Conservation (phyloP, 2,888 invertebrate species). For the Phania funesta region DNA sequence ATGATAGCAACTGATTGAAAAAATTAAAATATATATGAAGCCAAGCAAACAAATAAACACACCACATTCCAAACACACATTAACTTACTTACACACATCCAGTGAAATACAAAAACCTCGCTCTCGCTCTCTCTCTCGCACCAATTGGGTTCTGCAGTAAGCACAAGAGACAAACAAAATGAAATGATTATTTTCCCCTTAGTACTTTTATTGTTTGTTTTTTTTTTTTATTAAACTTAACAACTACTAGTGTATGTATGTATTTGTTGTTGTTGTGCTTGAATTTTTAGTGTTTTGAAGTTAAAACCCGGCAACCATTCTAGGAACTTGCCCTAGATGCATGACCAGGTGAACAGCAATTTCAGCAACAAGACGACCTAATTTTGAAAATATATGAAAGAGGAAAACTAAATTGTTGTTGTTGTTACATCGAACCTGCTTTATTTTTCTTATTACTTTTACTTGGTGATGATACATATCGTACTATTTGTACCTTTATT, state of each 20-base stretch:
- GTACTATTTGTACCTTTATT: no score
- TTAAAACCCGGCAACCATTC: constrained; percentile 74
- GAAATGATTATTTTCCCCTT: background rate
- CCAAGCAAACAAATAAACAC: background rate
- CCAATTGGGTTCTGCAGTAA: no score
- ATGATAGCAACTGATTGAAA: background rate
- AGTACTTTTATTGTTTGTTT: background rate
- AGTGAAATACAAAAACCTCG: no score
- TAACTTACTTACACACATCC: background rate
- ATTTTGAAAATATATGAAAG: constrained; percentile 61
- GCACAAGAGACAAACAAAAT: background rate
- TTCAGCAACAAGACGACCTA: constrained; percentile 70
- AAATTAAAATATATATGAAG: background rate
- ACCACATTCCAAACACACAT: no score
- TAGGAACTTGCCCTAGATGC: constrained; percentile 80
- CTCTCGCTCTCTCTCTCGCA: no score
- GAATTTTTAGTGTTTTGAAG: constrained; percentile 23
- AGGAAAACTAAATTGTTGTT: background rate
- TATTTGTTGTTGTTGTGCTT: background rate
- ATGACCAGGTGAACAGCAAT: constrained; percentile 73
- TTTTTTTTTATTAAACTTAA: background rate
- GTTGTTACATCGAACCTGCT: background rate
- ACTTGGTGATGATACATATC: no score
- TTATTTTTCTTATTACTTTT: background rate
- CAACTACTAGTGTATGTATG: background rate